Conservation (phyloP, 2,113 vertebrate species). For the Phaetusa simplex region DNA sequence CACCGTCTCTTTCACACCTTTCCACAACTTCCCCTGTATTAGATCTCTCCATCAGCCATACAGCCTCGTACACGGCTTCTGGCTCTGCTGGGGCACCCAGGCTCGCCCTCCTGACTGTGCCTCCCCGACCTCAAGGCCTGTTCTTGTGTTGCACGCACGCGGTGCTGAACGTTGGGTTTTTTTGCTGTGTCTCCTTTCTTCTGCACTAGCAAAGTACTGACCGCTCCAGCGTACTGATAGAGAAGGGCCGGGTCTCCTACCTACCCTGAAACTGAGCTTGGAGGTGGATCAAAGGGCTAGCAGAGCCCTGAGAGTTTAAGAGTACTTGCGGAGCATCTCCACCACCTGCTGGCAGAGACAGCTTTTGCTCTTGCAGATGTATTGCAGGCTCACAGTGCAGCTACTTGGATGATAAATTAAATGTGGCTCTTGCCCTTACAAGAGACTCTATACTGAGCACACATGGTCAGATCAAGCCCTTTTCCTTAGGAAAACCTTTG, state of each 20-base stretch:
- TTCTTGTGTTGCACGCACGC: background rate
- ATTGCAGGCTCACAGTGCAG: background rate
- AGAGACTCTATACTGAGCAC: background rate
- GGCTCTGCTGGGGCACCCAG: background rate
- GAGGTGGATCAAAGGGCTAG: background rate
- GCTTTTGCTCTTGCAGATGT: background rate
- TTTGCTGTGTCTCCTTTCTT: background rate
- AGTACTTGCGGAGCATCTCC: background rate
- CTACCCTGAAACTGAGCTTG: background rate
- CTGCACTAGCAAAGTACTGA: background rate
- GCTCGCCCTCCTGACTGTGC: background rate
- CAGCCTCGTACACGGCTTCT: rapidly evolving
- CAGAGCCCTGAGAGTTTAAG: background rate
- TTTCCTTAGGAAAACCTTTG: slow-evolving; percentile 46
- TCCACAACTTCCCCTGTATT: background rate
- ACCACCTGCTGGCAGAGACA: background rate
- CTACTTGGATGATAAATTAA: background rate
- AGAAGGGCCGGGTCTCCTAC: background rate
- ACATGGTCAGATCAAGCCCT: background rate
- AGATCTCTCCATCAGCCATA: background rate
- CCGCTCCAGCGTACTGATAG: background rate
- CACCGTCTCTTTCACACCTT: background rate
- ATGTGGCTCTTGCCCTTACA: background rate
- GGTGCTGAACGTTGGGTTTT: rapidly evolving
- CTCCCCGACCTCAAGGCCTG: background rate